Base-by-base conservation (phyloP, 1,140 invertebrate species). In the Dysdera silvatica region DNA sequence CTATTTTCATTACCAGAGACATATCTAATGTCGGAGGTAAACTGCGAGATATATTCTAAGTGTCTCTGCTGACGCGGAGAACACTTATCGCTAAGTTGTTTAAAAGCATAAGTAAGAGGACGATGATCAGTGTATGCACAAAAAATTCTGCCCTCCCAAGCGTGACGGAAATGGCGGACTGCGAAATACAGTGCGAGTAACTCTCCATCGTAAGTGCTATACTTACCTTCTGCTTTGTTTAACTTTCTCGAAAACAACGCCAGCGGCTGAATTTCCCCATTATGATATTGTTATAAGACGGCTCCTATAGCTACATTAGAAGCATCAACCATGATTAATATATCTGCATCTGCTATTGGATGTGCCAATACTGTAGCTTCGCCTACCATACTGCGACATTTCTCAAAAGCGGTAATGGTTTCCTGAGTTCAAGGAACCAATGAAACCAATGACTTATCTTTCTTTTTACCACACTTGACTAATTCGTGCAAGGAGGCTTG, bases 31-130 rank as follows among this genome's bases (percentile, higher is more conserved):
- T 75, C 65, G 0, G 72, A 74, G 0, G 73, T 72, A 59, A 73
- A 77, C 65, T 76, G 74, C 0, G 69, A 62, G 8, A 79, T 75
- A 26, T 63, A 74, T 55, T 77, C 71, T 0, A 78, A 55, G 12
- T 78, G 71, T 10, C 67, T 49, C 1, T 64, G 12, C 43, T 74
- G 66, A 10, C 67, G 16, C 5, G 72, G 65, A 32, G 67, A 61
- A 23, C 61, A 53, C 53, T 48, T 35, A 12, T 71, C 71, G 14
- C 20, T 24, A 4, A 33, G 48, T 47, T 61, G 29, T 10, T 6
- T 18, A 41, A 73, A 68, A 12, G 70, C 71, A 52, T 28, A 68
- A 0, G 43, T 69, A 35, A 76, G 58, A 1, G 69, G 72, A 45
- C 70, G 70, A 48, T 74, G 74, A 53, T 76, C 69, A 0, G 71